These are phyloP conservation scores for Caenorhabditis imperialis DNA, from an alignment of 2,888 invertebrate species.

Conservation along the genomic window DNA sequence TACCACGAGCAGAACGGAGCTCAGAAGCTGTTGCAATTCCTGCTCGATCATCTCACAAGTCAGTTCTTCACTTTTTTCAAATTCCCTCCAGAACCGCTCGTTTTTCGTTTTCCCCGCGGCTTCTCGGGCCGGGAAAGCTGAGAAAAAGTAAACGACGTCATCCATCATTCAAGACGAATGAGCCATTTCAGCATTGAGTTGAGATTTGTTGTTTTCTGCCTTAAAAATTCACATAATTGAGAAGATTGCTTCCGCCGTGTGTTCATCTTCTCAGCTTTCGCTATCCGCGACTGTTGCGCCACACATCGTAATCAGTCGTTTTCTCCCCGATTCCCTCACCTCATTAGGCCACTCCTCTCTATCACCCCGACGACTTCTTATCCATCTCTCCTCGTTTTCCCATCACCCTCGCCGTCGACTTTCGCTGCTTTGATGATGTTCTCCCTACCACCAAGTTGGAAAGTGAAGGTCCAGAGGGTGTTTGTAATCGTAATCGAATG, in stretches of 20 bases:
- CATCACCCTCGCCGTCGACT: constrained; percentile 14
- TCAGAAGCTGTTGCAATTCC: constrained; percentile 91
- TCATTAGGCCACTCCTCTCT: constrained; percentile 33
- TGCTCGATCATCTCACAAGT: constrained; percentile 97
- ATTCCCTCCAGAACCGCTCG: constrained; percentile 35
- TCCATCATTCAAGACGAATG: not conserved
- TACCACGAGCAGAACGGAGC: constrained; percentile 95
- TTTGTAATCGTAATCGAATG: constrained; percentile 41
- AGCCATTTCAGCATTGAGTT: too few relatives aligned
- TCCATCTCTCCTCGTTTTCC: constrained; percentile 5
- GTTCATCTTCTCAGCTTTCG: constrained; percentile 1
- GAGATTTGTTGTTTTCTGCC: too few relatives aligned
- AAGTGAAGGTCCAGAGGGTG: constrained; percentile 8
- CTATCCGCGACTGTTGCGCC: not conserved
- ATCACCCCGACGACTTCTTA: not conserved
- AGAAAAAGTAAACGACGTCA: not conserved
- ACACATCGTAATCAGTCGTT: constrained; percentile 2
- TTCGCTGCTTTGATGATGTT: constrained; percentile 17
- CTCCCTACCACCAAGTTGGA: constrained; percentile 10
- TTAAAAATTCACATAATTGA: too few relatives aligned
- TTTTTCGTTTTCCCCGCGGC: constrained; percentile 25
- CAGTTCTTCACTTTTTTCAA: constrained; percentile 78
- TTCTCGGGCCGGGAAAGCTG: too few relatives aligned
- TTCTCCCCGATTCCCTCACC: constrained; percentile 15
- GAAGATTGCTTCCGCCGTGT: too few relatives aligned